Conservation (phyloP, 2,888 invertebrate species). For the Kuschelorhynchus macadamiae region DNA sequence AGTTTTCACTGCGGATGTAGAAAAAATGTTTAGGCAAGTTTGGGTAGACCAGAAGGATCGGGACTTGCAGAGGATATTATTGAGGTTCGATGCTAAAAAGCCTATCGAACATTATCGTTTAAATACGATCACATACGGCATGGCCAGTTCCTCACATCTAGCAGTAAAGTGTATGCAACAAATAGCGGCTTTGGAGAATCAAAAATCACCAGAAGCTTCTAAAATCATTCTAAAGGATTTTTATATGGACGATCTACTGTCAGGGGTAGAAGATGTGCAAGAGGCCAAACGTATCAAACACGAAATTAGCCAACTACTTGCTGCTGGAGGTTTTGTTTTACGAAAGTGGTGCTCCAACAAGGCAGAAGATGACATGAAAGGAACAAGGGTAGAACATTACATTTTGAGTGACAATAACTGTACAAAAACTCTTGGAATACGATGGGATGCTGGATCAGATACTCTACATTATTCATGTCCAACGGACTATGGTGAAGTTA, state of each 20-base stretch:
- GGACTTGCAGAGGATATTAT: slow-evolving; percentile 40
- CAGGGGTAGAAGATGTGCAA: background rate
- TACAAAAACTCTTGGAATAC: background rate
- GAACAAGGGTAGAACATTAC: background rate
- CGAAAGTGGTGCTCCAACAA: slow-evolving; percentile 37
- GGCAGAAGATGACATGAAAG: background rate
- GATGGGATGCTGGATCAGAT: background rate
- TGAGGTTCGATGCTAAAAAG: slow-evolving; percentile 20
- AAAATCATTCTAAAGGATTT: slow-evolving; percentile 30
- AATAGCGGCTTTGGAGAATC: slow-evolving; percentile 17
- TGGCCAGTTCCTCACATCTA: slow-evolving; percentile 19
- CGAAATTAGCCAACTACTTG: background rate
- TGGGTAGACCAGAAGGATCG: slow-evolving; percentile 17
- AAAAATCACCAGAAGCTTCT: background rate
- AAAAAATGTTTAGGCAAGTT: slow-evolving; percentile 22
- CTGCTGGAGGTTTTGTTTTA: slow-evolving; percentile 26
- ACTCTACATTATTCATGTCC: background rate
- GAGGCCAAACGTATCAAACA: background rate
- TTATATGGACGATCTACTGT: slow-evolving; percentile 35
- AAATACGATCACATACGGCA: slow-evolving; percentile 38
- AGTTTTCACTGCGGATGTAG: slow-evolving; percentile 22
- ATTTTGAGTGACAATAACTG: background rate
- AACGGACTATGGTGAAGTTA: background rate
- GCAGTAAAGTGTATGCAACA: slow-evolving; percentile 22
- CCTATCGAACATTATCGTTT: slow-evolving; percentile 27